These are phyloP conservation scores for Oasisia sp. DNA, from an alignment of 2,888 invertebrate species.

Conservation along the genomic window DNA sequence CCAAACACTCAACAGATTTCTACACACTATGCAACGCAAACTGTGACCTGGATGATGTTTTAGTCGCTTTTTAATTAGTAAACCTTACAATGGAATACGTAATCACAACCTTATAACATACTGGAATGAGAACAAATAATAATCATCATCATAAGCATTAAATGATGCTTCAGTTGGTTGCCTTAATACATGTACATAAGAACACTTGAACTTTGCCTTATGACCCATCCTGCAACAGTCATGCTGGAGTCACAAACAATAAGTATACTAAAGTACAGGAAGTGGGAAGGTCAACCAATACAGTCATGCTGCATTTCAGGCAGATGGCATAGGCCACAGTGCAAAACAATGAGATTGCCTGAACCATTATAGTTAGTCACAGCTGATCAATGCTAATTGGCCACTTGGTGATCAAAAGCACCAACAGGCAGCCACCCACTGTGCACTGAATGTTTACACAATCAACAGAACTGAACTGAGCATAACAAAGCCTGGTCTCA, in stretches of 20 bases:
- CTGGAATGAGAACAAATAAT: background rate
- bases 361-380: background rate
- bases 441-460: background rate
- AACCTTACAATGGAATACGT: background rate
- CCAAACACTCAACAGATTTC: background rate
- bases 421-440: background rate
- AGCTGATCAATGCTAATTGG: slow-evolving; percentile 17
- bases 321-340: background rate
- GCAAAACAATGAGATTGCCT: background rate
- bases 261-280: background rate
- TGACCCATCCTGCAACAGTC: background rate
- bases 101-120: slow-evolving; percentile 1
- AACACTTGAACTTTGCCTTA: background rate
- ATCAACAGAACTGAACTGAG: background rate
- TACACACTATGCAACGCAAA: background rate
- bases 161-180: background rate
- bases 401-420: background rate
- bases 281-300: background rate
- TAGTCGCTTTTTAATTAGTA: background rate
- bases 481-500: background rate
- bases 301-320: background rate
- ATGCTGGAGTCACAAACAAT: background rate
- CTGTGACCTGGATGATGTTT: background rate
- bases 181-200: background rate
- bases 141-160: background rate